These are phyloP conservation scores for Tauraco hartlaubi DNA, from an alignment of 2,797 vertebrate species.

Conservation along the genomic window DNA sequence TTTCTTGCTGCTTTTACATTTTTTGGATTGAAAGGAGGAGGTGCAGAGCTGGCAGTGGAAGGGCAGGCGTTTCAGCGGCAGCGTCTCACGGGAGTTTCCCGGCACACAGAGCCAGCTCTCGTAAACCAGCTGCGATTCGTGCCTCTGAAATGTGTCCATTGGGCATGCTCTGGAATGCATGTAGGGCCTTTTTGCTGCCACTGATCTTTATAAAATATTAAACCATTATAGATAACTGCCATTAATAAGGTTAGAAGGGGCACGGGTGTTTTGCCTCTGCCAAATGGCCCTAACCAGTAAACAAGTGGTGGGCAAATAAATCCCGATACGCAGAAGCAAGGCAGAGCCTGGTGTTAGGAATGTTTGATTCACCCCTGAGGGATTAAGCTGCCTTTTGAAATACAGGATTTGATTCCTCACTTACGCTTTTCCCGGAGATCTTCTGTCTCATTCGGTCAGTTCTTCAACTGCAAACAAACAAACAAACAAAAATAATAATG, in stretches of 20 bases:
- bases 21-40: rapidly evolving
- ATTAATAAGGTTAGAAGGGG: neutral
- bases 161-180: neutral
- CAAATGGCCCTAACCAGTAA: neutral
- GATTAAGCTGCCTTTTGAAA: neutral
- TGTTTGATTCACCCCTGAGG: neutral
- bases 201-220: neutral
- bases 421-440: neutral
- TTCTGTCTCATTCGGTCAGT: neutral
- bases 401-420: neutral
- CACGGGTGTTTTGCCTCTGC: neutral
- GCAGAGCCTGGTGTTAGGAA: neutral
- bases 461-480: conserved; percentile 36
- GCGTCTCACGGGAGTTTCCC: neutral
- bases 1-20: neutral
- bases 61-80: neutral
- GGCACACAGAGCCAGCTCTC: neutral
- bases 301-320: neutral
- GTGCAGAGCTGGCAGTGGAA: neutral
- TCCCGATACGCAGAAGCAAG: neutral
- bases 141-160: neutral
- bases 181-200: neutral
- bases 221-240: neutral
- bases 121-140: neutral
- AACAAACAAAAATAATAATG: neutral